These are phyloP conservation scores for Myotis pilosus DNA, from an alignment of 2,797 vertebrate species.

Conservation along the genomic window DNA sequence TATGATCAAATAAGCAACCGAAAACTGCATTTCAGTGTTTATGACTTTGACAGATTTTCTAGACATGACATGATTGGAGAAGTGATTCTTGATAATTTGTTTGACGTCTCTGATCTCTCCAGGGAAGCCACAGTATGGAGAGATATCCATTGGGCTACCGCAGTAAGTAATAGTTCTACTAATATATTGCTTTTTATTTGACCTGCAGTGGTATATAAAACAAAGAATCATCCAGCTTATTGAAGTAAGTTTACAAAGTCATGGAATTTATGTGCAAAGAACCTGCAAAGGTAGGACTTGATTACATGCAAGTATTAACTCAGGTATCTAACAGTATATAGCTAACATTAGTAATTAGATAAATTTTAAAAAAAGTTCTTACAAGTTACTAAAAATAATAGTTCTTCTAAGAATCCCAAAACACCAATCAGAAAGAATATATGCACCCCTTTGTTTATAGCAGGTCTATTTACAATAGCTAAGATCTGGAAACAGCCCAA, in stretches of 20 bases:
- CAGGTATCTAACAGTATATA: neutral
- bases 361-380: neutral
- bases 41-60: constrained; percentile 99
- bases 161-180: constrained; percentile 88
- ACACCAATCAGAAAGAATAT: too few species aligned
- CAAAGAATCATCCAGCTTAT: neutral
- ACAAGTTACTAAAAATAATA: neutral
- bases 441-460: neutral
- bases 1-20: constrained; percentile 96
- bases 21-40: constrained; percentile 98
- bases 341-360: neutral
- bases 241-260: neutral
- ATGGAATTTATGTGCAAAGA: neutral
- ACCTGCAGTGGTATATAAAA: neutral
- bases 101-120: constrained; percentile 97
- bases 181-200: constrained; percentile 10
- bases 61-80: constrained; percentile 99
- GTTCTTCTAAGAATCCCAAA: neutral
- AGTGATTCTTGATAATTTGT: constrained; percentile 98
- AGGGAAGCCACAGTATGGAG: constrained; percentile 97
- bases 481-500: too few species aligned
- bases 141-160: constrained; percentile 95
- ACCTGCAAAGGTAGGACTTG: neutral
- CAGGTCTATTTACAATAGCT: too few species aligned
- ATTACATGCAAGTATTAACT: neutral